Evolutionary conservation across 2,888 invertebrate genomes (phyloP).

Genomic region (Drosophila incognita): DNA sequence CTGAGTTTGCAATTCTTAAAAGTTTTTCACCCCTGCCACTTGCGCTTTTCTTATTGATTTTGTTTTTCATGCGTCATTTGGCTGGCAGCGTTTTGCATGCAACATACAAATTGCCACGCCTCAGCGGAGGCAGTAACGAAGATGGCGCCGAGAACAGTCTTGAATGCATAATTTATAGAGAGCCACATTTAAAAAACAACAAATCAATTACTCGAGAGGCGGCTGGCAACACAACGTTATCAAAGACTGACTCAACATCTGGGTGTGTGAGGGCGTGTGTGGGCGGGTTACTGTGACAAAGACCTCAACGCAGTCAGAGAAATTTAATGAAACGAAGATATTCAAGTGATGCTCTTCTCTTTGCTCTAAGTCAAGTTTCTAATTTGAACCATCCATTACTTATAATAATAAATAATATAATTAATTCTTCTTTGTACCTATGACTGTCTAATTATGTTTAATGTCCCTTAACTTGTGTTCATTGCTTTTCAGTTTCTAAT

Average conservation of each 20-base stretch:
- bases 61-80: conserved; percentile 72
- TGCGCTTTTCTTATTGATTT: conserved; percentile 62
- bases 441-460: not conserved
- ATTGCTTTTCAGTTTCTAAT: not conserved
- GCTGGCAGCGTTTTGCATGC: conserved; percentile 61
- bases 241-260: conserved; percentile 16
- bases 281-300: conserved; percentile 7
- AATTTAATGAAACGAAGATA: not conserved
- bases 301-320: not conserved
- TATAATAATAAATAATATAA: not conserved
- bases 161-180: conserved; percentile 60
- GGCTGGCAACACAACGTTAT: conserved; percentile 12
- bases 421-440: not conserved
- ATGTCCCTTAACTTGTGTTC: not conserved
- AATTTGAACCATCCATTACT: not conserved
- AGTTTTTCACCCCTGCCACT: conserved; percentile 32
- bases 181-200: conserved; percentile 43
- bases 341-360: not conserved
- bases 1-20: conserved; percentile 68
- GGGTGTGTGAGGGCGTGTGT: not conserved
- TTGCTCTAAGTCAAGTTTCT: not conserved
- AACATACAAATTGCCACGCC: conserved; percentile 40
- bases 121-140: conserved; percentile 1
- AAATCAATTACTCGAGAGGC: conserved; percentile 47
- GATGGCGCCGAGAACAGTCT: not conserved